Conservation (phyloP, 2,797 vertebrate genomes). For the Rhynchotus rufescens region DNA sequence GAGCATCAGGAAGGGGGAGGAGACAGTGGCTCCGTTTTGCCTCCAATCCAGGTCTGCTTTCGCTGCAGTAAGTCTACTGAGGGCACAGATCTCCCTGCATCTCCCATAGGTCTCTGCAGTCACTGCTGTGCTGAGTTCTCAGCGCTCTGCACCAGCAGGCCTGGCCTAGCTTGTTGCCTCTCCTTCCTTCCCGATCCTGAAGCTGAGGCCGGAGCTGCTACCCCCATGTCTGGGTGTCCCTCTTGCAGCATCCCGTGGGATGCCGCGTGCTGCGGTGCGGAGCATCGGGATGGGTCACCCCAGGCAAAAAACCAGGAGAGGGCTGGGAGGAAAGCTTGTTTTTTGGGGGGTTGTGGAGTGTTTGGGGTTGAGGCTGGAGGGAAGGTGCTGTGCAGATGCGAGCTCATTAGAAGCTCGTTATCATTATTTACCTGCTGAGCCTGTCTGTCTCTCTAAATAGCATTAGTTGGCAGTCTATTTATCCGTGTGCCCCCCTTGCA, state of each 20-base stretch:
- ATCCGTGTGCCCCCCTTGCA: not conserved
- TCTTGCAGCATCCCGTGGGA: not conserved
- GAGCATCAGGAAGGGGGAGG: not conserved
- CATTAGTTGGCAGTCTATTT: conserved; percentile 32
- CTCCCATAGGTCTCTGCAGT: not conserved
- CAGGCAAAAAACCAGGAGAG: not conserved
- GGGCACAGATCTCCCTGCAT: not conserved
- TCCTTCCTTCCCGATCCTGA: not conserved
- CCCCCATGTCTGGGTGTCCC: not conserved
- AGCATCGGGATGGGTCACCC: not conserved
- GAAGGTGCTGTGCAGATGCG: conserved; percentile 46
- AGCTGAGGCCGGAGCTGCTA: not conserved
- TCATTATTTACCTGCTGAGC: conserved; percentile 71
- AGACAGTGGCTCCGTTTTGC: not conserved
- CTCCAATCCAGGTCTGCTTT: not conserved
- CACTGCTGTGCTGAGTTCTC: not conserved
- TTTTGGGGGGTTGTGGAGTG: not conserved
- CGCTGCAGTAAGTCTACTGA: not conserved
- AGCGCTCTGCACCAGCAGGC: not conserved
- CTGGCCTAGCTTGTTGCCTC: not conserved
- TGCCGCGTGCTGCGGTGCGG: not conserved
- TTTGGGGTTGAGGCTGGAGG: conserved; percentile 16
- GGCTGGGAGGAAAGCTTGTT: not conserved
- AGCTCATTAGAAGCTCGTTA: conserved; percentile 68
- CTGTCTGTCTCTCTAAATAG: conserved; percentile 37